Evolutionary conservation across 2,888 invertebrate genomes (phyloP), one percentile per base, ranked within the genome.

Genomic region (Caradrina clavipalpis): DNA sequence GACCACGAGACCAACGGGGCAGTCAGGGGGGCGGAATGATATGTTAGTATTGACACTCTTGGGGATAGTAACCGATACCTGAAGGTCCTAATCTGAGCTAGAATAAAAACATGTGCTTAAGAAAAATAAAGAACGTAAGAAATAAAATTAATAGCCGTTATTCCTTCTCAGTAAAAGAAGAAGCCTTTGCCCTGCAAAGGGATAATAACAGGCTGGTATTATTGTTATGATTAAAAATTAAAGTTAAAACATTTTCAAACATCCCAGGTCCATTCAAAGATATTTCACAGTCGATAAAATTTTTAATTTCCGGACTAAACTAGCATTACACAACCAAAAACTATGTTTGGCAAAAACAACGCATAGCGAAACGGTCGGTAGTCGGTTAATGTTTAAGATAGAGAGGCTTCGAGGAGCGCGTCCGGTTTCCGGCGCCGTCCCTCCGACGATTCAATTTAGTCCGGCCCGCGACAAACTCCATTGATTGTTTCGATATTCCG

Each of bases 401-500:
- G 91, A 90, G 87, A 89, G 89, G 88, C 80, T 86, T 86, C 86
- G 88, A 90, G 87, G 85, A 87, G 85, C 87, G 88, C 86, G 87
- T 94, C 95, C 95, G 94, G 94, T 92, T 93, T 93, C 94, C 94
- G 92, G 91, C 78, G 83, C 76, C 89, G 88, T 89, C 87, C 84
- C 82, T 84, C 85, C 84, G 83, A 77, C 90, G 91, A 95, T 95
- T 94, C 94, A 94, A 95, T 95, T 95, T 94, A 86, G 88, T 87
- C 88, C 84, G 85, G 85, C 82, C 90, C 90, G 90, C 90, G 91
- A 92, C 94, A 92, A 94, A 95, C 95, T 95, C 88, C 92, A 93
- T 92, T 95, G 94, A 95, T 95, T 95, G 94, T 94, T 92, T 95
- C 94, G 92, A 92, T 94, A 95, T 95, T 95, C 95, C 92, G 91